Percentiles rank a stretch among this genome's conserved stretches.
Conservation (phyloP, 2,113 vertebrate species). For the Oxygymnocypris stewartii region DNA sequence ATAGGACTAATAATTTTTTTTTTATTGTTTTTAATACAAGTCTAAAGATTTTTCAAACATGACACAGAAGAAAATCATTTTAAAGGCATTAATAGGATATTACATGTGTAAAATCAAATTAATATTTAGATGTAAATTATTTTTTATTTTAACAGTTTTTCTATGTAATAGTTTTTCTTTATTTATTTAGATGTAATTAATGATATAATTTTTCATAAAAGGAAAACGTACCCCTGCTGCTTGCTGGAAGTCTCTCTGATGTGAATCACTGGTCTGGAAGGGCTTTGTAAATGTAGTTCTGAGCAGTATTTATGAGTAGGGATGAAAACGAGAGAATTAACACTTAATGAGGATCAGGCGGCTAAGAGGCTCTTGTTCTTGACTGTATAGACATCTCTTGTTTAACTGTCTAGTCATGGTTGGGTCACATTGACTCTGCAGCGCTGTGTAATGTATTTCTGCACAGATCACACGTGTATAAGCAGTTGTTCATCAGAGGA, state of each 20-base stretch:
- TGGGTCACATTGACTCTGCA: not conserved
- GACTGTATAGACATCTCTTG: not conserved
- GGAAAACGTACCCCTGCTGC: no score
- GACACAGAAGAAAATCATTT: no score
- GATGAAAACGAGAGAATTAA: conserved; percentile 55
- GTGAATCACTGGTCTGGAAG: not conserved
- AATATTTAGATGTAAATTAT: not conserved
- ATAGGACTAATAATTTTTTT: not conserved
- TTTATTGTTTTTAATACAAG: not conserved
- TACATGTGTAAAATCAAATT: not conserved
- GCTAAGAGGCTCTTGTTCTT: conserved; percentile 67
- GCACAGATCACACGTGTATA: not conserved
- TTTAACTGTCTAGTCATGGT: not conserved
- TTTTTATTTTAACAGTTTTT: not conserved
- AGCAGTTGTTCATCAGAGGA: not conserved
- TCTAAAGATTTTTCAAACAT: not conserved
- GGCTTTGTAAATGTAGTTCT: not conserved
- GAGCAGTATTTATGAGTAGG: conserved; percentile 55
- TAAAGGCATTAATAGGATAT: not conserved
- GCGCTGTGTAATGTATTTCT: no score
- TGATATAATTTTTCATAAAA: not conserved
- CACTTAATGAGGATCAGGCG: conserved; percentile 68
- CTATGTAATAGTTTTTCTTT: not conserved
- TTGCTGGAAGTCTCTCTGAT: no score
- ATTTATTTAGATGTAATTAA: not conserved